Evolutionary conservation across 2,888 invertebrate genomes (phyloP).

Genomic region (Podabrus alpinus): DNA sequence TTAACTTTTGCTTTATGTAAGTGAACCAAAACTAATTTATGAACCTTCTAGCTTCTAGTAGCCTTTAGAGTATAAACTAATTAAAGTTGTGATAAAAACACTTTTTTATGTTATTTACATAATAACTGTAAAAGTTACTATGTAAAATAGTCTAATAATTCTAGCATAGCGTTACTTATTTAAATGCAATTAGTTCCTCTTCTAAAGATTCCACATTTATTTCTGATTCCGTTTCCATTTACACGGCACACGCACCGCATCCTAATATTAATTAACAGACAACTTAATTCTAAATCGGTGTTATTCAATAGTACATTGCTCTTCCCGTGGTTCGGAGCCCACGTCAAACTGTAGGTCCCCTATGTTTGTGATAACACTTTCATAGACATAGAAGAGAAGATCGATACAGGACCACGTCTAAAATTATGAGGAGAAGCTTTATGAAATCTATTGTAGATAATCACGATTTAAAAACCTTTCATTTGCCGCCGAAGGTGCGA

Average conservation of each 20-base stretch:
- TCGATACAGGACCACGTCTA: no score
- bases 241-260: not conserved
- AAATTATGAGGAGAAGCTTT: no score
- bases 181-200: not conserved
- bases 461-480: no score
- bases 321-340: no score
- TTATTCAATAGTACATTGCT: no score
- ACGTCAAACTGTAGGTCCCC: no score
- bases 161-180: not conserved
- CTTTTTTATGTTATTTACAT: not conserved
- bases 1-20: not conserved
- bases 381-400: no score
- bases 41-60: not conserved
- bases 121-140: not conserved
- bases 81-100: not conserved
- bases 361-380: no score
- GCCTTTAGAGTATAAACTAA: not conserved
- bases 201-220: not conserved
- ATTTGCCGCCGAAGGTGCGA: no score
- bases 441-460: no score
- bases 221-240: not conserved
- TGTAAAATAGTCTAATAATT: not conserved
- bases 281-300: not conserved
- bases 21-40: not conserved
- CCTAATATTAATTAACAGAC: not conserved